These are phyloP conservation scores for Pyrgilauda ruficollis DNA, from an alignment of 2,113 vertebrate species.

Conservation along the genomic window DNA sequence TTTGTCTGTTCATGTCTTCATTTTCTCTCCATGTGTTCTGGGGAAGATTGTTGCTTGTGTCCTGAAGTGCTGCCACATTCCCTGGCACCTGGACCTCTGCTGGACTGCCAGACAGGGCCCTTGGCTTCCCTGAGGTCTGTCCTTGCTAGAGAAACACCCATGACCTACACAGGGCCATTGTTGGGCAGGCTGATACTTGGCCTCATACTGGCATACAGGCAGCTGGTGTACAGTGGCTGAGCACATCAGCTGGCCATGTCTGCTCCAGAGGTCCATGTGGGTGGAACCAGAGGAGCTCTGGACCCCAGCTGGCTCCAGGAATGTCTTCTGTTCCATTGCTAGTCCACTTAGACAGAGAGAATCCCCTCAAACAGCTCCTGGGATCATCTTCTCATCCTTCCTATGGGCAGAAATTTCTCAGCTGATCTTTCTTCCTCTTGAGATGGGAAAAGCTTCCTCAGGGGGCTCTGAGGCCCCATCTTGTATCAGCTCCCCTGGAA, in stretches of 20 bases:
- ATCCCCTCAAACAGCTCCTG: not conserved
- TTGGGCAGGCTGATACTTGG: not conserved
- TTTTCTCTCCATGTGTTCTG: not conserved
- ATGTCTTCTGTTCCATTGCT: not conserved
- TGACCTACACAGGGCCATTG: not conserved
- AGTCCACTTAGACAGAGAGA: not conserved
- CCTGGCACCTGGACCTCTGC: not conserved
- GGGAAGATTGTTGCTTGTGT: not conserved
- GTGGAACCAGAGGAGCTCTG: not conserved
- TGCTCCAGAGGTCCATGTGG: not conserved
- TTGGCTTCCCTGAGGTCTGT: not conserved
- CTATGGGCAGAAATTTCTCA: not conserved
- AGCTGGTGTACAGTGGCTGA: rapidly evolving
- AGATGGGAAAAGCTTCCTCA: not conserved
- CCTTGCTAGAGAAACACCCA: not conserved
- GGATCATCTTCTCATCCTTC: not conserved
- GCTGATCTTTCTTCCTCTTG: rapidly evolving
- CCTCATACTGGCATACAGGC: not conserved
- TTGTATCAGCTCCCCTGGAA: not conserved
- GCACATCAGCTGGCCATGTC: rapidly evolving
- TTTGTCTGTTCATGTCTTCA: not conserved
- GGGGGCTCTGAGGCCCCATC: not conserved
- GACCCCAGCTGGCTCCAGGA: not conserved
- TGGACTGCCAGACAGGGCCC: not conserved
- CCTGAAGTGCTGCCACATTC: not conserved